Base-by-base conservation (phyloP, 2,888 invertebrate species). In the Nomada ruficornis region DNA sequence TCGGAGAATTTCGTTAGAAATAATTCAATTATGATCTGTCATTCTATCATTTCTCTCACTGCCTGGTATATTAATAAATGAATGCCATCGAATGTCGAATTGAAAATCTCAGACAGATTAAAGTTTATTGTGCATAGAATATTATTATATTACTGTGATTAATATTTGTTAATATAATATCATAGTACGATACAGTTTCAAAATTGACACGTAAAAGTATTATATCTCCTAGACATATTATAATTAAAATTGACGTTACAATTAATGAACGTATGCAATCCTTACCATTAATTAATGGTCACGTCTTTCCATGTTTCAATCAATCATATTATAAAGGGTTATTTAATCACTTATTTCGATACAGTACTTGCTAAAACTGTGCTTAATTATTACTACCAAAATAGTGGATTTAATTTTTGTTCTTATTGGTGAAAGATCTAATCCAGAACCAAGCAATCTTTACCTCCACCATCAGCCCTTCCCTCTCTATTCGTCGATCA, bases 401-500 rank as follows among this genome's bases (percentile, higher is more conserved):
- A 7, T 7, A 36, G 36, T 36, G 36, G 36, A 36, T 36, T 7
- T 36, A 36, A 36, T 36, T 36, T 36, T 36, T 0, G 36, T 36
- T 47, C 3, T 47, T 4, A 50, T 18, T 26, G 15, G 5, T 5
- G 10, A 42, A 54, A 18, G 23, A 13, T 57, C 13, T 18, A n/a
- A 57, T 44, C 23, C 15, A 15, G 10, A 70, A 29, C 18, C n/a
- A 13, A 47, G 26, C 59, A 20, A 9, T 10, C 47, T 29, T 13
- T n/a, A n/a, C n/a, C 13, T 15, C 55, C n/a, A 23, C 20, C 13
- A 18, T 18, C 47, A 36, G 23, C 18, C 2, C 47, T 18, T 5
- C 7, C 26, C 2, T 29, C 52, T 64, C 54, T 23, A n/a, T 36
- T 50, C 55, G 18, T 11, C 60, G 54, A 70, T 74, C 73, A 59